Base-by-base conservation (phyloP, 2,797 vertebrate genomes). In the Lepilemur ruficaudatus region DNA sequence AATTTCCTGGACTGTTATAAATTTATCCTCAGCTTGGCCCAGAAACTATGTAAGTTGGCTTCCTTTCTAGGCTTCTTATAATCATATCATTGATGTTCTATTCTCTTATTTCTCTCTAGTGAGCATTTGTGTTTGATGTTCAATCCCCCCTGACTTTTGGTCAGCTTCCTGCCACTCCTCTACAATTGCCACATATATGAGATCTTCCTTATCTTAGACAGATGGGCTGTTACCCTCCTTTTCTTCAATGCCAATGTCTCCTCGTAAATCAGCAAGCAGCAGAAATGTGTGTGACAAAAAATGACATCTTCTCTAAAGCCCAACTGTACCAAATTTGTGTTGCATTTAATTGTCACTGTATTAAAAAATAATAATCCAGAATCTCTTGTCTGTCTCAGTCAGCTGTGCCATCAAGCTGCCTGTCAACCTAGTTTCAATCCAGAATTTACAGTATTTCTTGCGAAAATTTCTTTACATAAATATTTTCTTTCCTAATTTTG, bases 401-500 rank as follows among this genome's bases (percentile, higher is more conserved):
- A 87, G 17, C 59, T 95, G 61, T 72, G 46, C 59, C 75, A 38
- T 94, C 81, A 90, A 95, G 18, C 30, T 93, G 41, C 67, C 55
- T 95, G 67, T 79, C 91, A 87, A 69, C 75, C 9, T 96, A 95
- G 97, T 97, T 95, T 93, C 94, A 97, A 46, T 73, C 52, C 88
- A 61, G 8, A 93, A 94, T 94, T 97, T 86, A 86, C 67, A 94
- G 35, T 86, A 95, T 50, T 93, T 81, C 65, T 98, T 73, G 91
- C 85, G 85, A 93, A 92, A 78, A 86, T 94, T 93, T 95, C 69
- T 96, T 95, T 91, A 97, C 84, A 91, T 83, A 98, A 97, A 92
- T 91, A 92, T 95, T 97, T 98, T 95, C 84, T 5, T 95, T 91
- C 73, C 79, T 97, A 84, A 92, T 98, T 98, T 97, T 81, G 67